Evolutionary conservation across 2,113 vertebrate genomes (phyloP), one percentile per base, ranked within the genome.

Genomic region (Arvicanthis niloticus): DNA sequence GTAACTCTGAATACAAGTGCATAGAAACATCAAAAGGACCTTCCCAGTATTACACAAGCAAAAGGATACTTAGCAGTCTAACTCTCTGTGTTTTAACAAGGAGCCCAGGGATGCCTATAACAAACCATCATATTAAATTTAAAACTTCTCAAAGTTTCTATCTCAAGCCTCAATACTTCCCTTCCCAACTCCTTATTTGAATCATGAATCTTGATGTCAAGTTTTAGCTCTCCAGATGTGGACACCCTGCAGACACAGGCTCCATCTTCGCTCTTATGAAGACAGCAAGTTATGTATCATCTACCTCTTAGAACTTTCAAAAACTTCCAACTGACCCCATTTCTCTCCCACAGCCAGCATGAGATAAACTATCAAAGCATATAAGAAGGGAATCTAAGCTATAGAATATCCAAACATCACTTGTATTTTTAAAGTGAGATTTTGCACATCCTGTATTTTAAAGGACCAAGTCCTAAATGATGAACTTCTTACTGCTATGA

Each of bases 21-120:
- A 88, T 3, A 82, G 58, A 95, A 85, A 94, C 72, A 97, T 96
- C 93, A 96, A 97, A 97, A 90, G 84, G 87, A 19, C 15, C 48
- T 94, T 95, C 91, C 62, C 75, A 76, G 65, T 93, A 90, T 92
- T 77, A 88, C 21, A 70, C 86, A 95, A 67, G 88, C 60, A 91
- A 97, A 97, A 92, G 96, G 34, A 92, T 76, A 87, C 31, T 95
- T 91, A 91, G 58, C 51, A 84, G 40, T 91, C 60, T 77, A 89
- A 91, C 22, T 85, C 56, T 75, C 82, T 70, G 0, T 51, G 45
- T 89, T 92, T 97, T 92, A 97, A 96, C 76, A 95, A 96, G 72
- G 42, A 97, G 11, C 37, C 56, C 78, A 87, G 62, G 40, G 84
- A 88, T 93, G 26, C 16, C 78, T 73, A n/a, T 75, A 88, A 88